These are phyloP conservation scores for Salvelinus fontinalis DNA, from an alignment of 2,113 vertebrate genomes.

Conservation along the genomic window DNA sequence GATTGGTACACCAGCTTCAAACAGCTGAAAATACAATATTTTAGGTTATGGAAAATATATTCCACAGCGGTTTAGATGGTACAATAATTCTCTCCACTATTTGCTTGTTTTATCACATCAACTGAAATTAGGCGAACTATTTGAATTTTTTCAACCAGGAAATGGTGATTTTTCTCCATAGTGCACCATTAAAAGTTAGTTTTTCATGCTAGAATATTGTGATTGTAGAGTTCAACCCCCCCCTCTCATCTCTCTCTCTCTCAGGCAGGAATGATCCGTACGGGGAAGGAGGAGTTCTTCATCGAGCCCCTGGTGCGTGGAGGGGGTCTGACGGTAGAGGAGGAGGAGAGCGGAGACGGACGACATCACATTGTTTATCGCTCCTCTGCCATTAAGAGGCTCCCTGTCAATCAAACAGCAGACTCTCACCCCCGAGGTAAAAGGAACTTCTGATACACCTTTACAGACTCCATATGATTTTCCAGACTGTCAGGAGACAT, in stretches of 20 bases:
- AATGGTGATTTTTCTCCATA: too few species aligned
- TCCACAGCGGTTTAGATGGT: too few species aligned
- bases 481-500: neutral
- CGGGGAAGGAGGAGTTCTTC: constrained; percentile 87
- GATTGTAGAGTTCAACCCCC: too few species aligned
- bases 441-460: constrained; percentile 25
- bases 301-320: constrained; percentile 83
- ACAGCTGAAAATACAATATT: too few species aligned
- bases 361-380: constrained; percentile 84
- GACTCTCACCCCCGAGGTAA: constrained; percentile 76
- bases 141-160: too few species aligned
- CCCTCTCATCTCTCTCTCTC: neutral
- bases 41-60: too few species aligned
- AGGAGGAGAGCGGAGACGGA: constrained; percentile 64
- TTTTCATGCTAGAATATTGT: too few species aligned
- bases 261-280: constrained; percentile 88
- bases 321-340: constrained; percentile 39
- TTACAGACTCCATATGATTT: neutral
- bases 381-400: constrained; percentile 71
- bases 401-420: constrained; percentile 23
- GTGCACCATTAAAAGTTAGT: too few species aligned
- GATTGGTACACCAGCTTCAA: too few species aligned
- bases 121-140: too few species aligned
- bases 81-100: too few species aligned
- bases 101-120: too few species aligned